Conservation (phyloP, 2,888 invertebrate genomes). For the Aphrophora alni region DNA sequence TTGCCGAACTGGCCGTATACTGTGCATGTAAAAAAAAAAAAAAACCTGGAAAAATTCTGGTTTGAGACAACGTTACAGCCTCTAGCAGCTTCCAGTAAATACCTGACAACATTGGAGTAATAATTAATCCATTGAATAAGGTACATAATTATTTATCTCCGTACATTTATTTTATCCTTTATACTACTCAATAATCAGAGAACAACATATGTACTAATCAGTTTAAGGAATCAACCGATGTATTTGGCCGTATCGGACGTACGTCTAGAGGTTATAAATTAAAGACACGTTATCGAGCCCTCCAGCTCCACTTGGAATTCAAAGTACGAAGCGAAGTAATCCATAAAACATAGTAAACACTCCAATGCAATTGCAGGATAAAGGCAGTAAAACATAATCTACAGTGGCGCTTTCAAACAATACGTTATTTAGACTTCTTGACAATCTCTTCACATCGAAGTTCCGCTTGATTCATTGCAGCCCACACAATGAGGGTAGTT, state of each 20-base stretch:
- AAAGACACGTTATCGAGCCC: neutral
- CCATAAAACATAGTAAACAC: conserved; percentile 5
- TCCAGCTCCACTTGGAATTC: neutral
- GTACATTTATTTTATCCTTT: no score
- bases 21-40: no score
- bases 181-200: no score
- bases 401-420: neutral
- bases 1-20: no score
- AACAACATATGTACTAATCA: neutral
- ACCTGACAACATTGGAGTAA: no score
- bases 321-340: neutral
- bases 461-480: neutral
- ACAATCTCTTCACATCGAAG: neutral
- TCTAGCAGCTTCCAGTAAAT: no score
- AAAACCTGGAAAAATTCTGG: no score
- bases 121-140: no score
- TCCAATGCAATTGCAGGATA: neutral
- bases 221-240: neutral
- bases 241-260: neutral
- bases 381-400: conserved; percentile 1
- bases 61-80: no score
- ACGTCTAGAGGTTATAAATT: neutral
- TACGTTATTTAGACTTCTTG: neutral
- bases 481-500: neutral
- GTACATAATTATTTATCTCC: no score